A percentile compares a stretch with the other conserved stretches of the same genome.
phyloP scores from a whole-genome alignment of 1,140 invertebrate genomes.

The Ceratosolen solmsi region DNA sequence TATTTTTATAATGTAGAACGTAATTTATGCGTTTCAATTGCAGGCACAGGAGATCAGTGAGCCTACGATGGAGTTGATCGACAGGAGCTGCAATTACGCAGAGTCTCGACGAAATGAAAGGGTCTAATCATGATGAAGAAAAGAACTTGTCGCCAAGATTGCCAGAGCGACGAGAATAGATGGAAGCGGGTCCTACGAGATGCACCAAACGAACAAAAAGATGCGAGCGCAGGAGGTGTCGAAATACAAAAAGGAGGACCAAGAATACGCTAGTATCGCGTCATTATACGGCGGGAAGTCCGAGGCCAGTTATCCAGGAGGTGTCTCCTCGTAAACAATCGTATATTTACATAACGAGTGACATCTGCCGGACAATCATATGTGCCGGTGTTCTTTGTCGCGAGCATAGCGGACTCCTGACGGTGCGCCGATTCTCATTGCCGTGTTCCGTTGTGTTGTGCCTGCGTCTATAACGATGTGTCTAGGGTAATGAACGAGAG shows the following conservation, averaged over 20 bases:
- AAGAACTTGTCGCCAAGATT: too few relatives aligned
- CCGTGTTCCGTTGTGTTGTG: too few relatives aligned
- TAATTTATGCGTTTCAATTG: too few relatives aligned
- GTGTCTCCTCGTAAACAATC: conserved; percentile 70
- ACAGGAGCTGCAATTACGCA: too few relatives aligned
- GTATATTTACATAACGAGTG: conserved; percentile 71
- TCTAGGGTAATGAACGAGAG: conserved; percentile 28
- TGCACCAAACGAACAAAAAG: not conserved
- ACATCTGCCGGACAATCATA: conserved; percentile 69
- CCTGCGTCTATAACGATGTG: too few relatives aligned
- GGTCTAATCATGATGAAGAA: too few relatives aligned
- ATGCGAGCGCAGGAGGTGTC: not conserved
- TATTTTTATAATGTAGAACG: too few relatives aligned
- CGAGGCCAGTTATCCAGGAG: conserved; percentile 52
- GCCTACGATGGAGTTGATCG: too few relatives aligned
- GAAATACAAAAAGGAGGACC: not conserved
- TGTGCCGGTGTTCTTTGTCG: conserved; percentile 32
- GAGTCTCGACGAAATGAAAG: too few relatives aligned
- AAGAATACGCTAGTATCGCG: conserved; percentile 52
- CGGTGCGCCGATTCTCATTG: too few relatives aligned
- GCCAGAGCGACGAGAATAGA: too few relatives aligned
- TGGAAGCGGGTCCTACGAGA: not conserved
- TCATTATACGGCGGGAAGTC: conserved; percentile 55
- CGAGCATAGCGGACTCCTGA: conserved; percentile 4
- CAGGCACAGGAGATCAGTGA: too few relatives aligned